phyloP scores from a whole-genome alignment of 2,888 invertebrate genomes.

The Parnassius apollo region DNA sequence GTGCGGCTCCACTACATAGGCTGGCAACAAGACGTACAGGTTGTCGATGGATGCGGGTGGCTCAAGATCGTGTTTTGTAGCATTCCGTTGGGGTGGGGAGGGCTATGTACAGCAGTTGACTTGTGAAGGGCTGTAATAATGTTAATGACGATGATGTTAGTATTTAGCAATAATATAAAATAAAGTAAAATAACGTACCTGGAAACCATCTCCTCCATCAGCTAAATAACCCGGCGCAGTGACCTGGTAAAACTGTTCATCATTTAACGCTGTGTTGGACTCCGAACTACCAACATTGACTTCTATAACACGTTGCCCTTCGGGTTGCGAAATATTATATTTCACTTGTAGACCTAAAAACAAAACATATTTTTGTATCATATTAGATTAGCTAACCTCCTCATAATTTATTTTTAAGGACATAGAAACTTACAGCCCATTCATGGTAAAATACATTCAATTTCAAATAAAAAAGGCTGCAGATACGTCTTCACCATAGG shows the following conservation, averaged over 20 bases:
- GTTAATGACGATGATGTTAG: no score
- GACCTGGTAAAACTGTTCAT: constrained; percentile 80
- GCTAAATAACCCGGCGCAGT: constrained; percentile 81
- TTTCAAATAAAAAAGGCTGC: no score
- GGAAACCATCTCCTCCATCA: constrained; percentile 86
- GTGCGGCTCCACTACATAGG: no score
- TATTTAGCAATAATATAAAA: constrained; percentile 34
- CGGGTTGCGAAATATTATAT: constrained; percentile 81
- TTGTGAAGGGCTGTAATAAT: no score
- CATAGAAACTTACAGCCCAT: constrained; percentile 1
- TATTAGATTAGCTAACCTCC: neutral
- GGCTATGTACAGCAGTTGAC: no score
- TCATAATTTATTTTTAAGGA: neutral
- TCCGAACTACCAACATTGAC: constrained; percentile 68
- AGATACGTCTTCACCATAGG: no score
- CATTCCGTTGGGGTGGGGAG: no score
- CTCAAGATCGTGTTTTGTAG: no score
- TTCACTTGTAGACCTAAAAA: constrained; percentile 79
- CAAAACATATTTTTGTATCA: neutral
- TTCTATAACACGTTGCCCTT: constrained; percentile 80
- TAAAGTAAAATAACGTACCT: constrained; percentile 46
- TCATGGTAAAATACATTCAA: no score
- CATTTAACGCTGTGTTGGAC: constrained; percentile 69
- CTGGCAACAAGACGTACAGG: no score
- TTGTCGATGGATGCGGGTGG: no score